Evolutionary conservation across 2,797 vertebrate genomes (phyloP), one percentile per base, ranked within the genome.

Genomic region (Euphonia xanthogaster): DNA sequence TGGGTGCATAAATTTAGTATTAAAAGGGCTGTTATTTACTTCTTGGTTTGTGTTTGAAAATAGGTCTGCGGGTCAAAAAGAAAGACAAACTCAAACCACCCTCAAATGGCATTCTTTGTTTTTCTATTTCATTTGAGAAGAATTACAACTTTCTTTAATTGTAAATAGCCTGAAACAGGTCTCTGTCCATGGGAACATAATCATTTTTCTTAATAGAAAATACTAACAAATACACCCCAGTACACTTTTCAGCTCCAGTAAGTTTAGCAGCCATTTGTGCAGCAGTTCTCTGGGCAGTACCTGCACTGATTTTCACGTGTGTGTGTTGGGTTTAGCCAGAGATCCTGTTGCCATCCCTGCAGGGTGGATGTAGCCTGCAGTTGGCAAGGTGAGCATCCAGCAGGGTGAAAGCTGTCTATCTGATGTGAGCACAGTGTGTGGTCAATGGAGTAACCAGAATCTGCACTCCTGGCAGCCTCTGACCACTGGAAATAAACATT

Each of bases 41-140:
- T 72, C 9, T 42, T 83, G 23, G 19, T 74, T 88, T 74, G 45
- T 77, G 16, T 57, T 88, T 93, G 61, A 77, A 92, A 90, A 57
- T 18, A 68, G 21, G 14, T 73, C 17, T 89, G 27, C 10, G 4
- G 27, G 12, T 85, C 58, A 93, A 50, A 79, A 63, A 55, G 15
- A 23, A 51, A 67, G 45, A 37, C 44, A 37, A 17, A 14, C 11
- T 15, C 19, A 51, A 73, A 51, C 27, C 39, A 31, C 18, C 33
- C 15, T 40, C 27, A 47, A 53, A 71, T 0, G 2, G 7, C 2
- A 4, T 6, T 72, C 35, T 71, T 66, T 63, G 25, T 14, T 68
- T 88, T 83, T 66, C 33, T 3, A 0, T 70, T 90, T 67, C 4
- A 0, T 53, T 86, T 86, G 33, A 61, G 50, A 65, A 62, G 8